Evolutionary conservation across 2,888 invertebrate genomes (phyloP).

Genomic region (Platycheirus rosarum): DNA sequence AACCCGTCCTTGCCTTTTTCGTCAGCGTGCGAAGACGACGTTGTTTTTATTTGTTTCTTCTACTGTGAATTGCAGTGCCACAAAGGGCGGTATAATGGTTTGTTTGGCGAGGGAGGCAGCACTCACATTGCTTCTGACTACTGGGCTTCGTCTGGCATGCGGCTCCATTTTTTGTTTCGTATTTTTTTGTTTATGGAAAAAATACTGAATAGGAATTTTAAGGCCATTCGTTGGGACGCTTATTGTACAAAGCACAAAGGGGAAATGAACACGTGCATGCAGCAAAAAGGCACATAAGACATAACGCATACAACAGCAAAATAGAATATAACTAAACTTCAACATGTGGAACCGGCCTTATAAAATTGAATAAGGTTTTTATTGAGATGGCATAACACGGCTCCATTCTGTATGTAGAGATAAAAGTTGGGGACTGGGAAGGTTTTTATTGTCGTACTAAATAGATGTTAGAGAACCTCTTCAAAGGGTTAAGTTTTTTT

Average conservation of each 20-base stretch:
- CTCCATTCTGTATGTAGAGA: slow-evolving; percentile 43
- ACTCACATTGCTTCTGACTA: slow-evolving; percentile 43
- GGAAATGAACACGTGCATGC: slow-evolving; percentile 56
- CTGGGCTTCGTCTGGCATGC: slow-evolving; percentile 64
- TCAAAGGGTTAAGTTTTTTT: slow-evolving; percentile 51
- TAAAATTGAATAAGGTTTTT: slow-evolving; percentile 73
- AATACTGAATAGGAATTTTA: slow-evolving; percentile 71
- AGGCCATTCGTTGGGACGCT: slow-evolving; percentile 46
- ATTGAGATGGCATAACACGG: slow-evolving; percentile 66
- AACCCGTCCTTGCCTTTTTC: slow-evolving; percentile 57
- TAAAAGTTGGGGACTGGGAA: slow-evolving; percentile 5
- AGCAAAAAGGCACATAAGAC: slow-evolving; percentile 25
- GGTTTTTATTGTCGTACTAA: slow-evolving; percentile 50
- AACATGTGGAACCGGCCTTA: slow-evolving; percentile 70
- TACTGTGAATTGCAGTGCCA: slow-evolving; percentile 37
- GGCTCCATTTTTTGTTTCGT: slow-evolving; percentile 55
- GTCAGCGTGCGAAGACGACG: slow-evolving; percentile 58
- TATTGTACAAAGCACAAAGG: slow-evolving; percentile 53
- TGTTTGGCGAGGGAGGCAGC: slow-evolving; percentile 40
- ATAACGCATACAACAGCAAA: slow-evolving; percentile 50
- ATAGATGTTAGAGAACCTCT: slow-evolving; percentile 56
- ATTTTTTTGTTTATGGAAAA: slow-evolving; percentile 49
- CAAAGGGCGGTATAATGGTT: neutral
- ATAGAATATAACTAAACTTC: slow-evolving; percentile 42
- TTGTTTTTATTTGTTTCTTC: slow-evolving; percentile 52